Conservation (phyloP, 2,113 vertebrate genomes). For the Protobothrops mucrosquamatus region DNA sequence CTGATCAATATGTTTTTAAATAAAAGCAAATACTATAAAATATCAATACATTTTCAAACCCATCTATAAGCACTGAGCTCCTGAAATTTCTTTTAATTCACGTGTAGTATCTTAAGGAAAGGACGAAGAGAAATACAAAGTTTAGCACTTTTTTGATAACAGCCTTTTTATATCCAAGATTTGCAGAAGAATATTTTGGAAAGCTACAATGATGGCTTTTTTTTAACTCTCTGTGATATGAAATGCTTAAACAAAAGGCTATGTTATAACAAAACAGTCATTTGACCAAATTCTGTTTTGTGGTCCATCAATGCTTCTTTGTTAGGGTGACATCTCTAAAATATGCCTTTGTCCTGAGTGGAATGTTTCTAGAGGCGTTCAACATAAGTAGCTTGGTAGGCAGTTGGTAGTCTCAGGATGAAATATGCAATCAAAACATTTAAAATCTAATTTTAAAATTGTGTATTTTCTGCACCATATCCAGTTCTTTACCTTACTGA, state of each 20-base stretch:
- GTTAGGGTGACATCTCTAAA: conserved; percentile 71
- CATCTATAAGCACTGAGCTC: neutral
- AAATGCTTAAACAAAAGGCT: conserved; percentile 72
- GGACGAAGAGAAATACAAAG: neutral
- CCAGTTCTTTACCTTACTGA: conserved; percentile 63
- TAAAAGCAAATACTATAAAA: neutral
- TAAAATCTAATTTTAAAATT: conserved; percentile 62
- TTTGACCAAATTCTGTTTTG: conserved; percentile 72
- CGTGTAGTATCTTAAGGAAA: neutral
- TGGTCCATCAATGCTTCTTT: conserved; percentile 77
- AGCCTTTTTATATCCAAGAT: conserved; percentile 30
- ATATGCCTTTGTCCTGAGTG: conserved; percentile 71
- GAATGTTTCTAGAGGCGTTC: conserved; percentile 72
- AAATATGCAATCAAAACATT: conserved; percentile 66
- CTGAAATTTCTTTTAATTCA: neutral
- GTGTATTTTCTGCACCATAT: conserved; percentile 52
- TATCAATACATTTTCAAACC: neutral
- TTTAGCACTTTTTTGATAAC: conserved; percentile 11
- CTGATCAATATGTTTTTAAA: neutral
- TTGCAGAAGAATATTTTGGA: conserved; percentile 43
- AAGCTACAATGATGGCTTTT: conserved; percentile 66
- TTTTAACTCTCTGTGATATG: conserved; percentile 52
- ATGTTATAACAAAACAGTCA: conserved; percentile 71
- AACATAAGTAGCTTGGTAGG: conserved; percentile 63
- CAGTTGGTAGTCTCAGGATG: conserved; percentile 27